These are phyloP conservation scores for Hylomyscus alleni DNA, from an alignment of 2,797 vertebrate species.

Conservation along the genomic window DNA sequence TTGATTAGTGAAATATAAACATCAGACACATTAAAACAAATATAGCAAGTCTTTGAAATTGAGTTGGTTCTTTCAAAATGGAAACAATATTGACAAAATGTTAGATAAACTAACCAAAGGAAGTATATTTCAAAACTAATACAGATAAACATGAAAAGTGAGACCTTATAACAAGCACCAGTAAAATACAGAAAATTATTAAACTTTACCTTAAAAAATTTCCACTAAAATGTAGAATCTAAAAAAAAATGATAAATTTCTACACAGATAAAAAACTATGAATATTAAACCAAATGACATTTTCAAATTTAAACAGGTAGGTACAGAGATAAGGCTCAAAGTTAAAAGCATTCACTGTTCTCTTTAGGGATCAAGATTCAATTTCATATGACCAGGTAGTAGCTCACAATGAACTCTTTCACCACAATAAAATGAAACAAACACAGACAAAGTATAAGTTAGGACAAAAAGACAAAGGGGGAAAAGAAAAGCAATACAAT, in stretches of 20 bases:
- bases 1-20: neutral
- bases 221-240: neutral
- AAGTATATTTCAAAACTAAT: neutral
- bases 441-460: neutral
- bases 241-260: neutral
- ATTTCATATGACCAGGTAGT: accelerated
- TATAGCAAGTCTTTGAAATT: neutral
- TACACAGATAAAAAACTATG: neutral
- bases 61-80: neutral
- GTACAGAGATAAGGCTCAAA: neutral
- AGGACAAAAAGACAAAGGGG: too few species aligned
- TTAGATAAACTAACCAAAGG: neutral
- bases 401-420: neutral
- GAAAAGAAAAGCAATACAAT: too few species aligned
- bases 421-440: neutral
- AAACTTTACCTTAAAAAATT: neutral
- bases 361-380: neutral
- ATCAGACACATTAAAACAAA: neutral
- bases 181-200: neutral
- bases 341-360: neutral
- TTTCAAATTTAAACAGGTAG: neutral
- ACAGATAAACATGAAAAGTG: neutral
- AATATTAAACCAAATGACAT: neutral
- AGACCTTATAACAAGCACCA: neutral
- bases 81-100: neutral